Conservation (phyloP, 2,113 vertebrate species). For the Oncorhynchus mykiss region DNA sequence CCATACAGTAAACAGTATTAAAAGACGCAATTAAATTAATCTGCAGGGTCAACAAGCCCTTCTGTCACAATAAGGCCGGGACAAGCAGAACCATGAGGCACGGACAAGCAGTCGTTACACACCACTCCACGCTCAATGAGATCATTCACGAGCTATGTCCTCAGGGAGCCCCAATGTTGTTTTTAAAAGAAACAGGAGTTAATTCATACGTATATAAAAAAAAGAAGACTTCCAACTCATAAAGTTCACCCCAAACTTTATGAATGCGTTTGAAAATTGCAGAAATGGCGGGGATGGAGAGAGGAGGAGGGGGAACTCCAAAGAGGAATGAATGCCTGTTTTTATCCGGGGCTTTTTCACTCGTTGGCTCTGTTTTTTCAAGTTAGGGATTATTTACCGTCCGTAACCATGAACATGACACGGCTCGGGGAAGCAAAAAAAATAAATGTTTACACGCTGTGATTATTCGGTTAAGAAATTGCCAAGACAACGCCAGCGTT, state of each 20-base stretch:
- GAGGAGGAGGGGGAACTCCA: conserved; percentile 13
- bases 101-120: conserved; percentile 18
- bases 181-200: conserved; percentile 51
- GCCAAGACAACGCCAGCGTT: neutral
- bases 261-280: conserved; percentile 24
- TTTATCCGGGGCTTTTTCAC: neutral
- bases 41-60: conserved; percentile 40
- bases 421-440: neutral
- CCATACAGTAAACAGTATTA: conserved; percentile 53
- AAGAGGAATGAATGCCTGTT: neutral
- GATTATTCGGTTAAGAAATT: neutral
- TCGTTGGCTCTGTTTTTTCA: conserved; percentile 9
- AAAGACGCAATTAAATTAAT: conserved; percentile 49
- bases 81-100: neutral
- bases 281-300: conserved; percentile 17
- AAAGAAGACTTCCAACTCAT: conserved; percentile 28
- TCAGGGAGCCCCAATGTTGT: conserved; percentile 28
- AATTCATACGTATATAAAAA: conserved; percentile 22
- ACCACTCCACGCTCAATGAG: conserved; percentile 36
- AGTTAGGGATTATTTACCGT: conserved; percentile 17
- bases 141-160: conserved; percentile 42
- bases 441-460: neutral
- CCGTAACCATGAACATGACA: conserved; percentile 14
- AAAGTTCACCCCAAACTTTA: conserved; percentile 28
- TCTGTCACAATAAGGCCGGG: conserved; percentile 19